Base-by-base conservation (phyloP, 2,888 invertebrate genomes). In the Molorchus minor region DNA sequence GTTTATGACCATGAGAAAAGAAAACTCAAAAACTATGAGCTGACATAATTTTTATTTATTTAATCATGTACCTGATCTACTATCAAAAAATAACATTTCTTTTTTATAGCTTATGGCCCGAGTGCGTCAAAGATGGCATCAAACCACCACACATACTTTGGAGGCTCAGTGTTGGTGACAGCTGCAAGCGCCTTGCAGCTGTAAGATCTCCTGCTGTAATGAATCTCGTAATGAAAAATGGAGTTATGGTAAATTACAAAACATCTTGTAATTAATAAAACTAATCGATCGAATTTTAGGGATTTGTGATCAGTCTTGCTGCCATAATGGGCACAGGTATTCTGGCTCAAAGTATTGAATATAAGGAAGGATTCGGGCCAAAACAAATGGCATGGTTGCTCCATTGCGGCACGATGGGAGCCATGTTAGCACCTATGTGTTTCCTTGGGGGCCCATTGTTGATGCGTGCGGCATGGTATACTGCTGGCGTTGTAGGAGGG, bases 401-500 rank as follows among this genome's bases (percentile, higher is more conserved):
- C 0, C 95, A 96, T 79, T 88, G 93, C 10, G 92, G 89, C n/a
- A 88, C 95, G 10, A 84, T 98, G 80, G 98, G 98, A 1, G 94
- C 91, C 13, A 89, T 97, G 25, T 83, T 99, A 35, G 98, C 98
- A 2, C 98, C 98, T 0, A 77, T 99, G 52, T 93, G 94, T 74
- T 85, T 96, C 70, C 80, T 98, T 4, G 98, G 98, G 3, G 99
- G 99, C 0, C 95, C 98, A 0, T 80, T 96, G 17, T 80, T 98
- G 8, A 82, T 91, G 10, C 85, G 96, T 68, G 99, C 98, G 57
- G 97, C 96, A 20, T 88, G 90, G 86, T 96, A 96, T 78, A 99
- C 98, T 0, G 96, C 95, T 47, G 98, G 98, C 40, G 87, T 98
- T 62, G 94, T 96, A 47, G 97, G 96, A 71, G 97, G 98, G 1